phyloP scores from a whole-genome alignment of 2,797 vertebrate genomes.

The Saxicola maurus region DNA sequence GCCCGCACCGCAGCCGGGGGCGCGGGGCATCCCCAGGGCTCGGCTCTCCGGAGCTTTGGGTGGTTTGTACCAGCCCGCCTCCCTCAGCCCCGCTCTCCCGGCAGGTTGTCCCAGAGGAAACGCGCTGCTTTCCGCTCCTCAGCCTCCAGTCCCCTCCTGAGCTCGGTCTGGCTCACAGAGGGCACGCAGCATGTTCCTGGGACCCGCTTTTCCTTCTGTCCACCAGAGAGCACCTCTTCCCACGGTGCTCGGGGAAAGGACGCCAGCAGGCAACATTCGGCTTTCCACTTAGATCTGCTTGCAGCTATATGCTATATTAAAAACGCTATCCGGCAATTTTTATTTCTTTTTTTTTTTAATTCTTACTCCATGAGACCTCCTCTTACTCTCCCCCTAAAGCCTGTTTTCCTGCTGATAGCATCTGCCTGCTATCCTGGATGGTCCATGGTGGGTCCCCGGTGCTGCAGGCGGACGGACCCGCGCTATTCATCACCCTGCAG shows the following conservation, averaged over 20 bases:
- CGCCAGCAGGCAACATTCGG: neutral
- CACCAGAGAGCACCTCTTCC: neutral
- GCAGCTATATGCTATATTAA: neutral
- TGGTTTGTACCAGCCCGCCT: neutral
- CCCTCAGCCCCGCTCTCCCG: neutral
- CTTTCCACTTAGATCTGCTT: neutral
- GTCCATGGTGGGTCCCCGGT: neutral
- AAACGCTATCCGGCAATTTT: neutral
- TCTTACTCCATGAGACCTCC: neutral
- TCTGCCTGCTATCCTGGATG: neutral
- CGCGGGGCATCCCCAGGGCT: neutral
- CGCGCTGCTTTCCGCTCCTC: neutral
- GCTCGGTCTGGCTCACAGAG: too few relatives aligned
- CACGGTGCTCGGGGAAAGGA: neutral
- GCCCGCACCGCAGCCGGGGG: accelerated
- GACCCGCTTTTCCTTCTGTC: neutral
- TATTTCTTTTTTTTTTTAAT: neutral
- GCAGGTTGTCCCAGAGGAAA: neutral
- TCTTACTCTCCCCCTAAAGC: neutral
- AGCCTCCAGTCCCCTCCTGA: neutral
- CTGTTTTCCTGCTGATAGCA: neutral
- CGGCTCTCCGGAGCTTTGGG: accelerated
- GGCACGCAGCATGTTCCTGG: neutral
- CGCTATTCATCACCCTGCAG: neutral
- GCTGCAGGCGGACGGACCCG: neutral